Conservation (phyloP, 2,797 vertebrate genomes). For the Enteromius anoplus region DNA sequence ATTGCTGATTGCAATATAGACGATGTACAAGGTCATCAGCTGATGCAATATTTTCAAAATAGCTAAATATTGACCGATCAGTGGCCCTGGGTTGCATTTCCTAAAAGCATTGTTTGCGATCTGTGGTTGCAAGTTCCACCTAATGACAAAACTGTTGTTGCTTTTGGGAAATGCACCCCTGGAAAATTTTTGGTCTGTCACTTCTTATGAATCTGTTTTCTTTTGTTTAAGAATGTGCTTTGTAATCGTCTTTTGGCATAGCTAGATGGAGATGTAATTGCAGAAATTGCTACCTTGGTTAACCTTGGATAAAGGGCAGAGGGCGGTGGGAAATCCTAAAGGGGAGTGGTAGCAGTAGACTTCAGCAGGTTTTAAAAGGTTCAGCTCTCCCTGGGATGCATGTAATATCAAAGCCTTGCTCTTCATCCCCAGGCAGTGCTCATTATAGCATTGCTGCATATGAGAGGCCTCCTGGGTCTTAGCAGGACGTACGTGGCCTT, state of each 20-base stretch:
- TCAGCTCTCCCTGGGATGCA: conserved; percentile 74
- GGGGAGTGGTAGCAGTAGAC: conserved; percentile 67
- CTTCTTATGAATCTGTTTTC: not conserved
- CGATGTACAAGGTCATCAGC: not conserved
- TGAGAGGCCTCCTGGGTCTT: conserved; percentile 79
- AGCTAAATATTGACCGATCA: not conserved
- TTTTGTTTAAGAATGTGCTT: not conserved
- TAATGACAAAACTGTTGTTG: not conserved
- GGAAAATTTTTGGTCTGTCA: not conserved
- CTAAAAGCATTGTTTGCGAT: not conserved
- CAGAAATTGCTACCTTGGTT: conserved; percentile 3
- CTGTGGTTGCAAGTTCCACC: not conserved
- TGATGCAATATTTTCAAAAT: not conserved
- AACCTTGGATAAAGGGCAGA: conserved; percentile 63
- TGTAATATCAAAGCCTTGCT: conserved; percentile 80
- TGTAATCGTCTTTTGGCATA: not conserved
- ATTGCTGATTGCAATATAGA: not conserved
- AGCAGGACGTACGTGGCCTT: conserved; percentile 75
- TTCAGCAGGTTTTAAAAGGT: conserved; percentile 70
- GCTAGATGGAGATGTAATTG: not conserved
- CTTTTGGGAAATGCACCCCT: not conserved
- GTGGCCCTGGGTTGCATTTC: not conserved
- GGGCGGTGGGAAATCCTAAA: conserved; percentile 65
- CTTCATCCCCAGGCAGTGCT: conserved; percentile 75
- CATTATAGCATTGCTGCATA: conserved; percentile 76